Evolutionary conservation across 1,140 invertebrate species (phyloP), one percentile per base, ranked within the genome.

Genomic region (Drosophila orosa): DNA sequence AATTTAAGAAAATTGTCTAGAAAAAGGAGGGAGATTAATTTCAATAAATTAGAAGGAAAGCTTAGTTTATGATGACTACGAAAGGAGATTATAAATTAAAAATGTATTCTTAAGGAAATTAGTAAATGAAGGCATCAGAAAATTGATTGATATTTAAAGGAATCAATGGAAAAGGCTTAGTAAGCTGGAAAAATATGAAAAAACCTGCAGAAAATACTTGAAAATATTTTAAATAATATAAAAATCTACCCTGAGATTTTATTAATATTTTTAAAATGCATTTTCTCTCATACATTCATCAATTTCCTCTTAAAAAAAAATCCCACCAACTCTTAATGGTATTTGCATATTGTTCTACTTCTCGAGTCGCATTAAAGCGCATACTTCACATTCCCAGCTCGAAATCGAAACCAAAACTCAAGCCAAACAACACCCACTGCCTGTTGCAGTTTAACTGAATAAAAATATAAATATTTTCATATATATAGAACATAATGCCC

Each of bases 381-480:
- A 67, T 68, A 68, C 67, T 57, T 56, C 31, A 47, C 35, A 71
- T 71, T 69, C 65, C 27, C 31, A 27, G 27, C 40, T 42, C 48
- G 48, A 37, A 68, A n/a, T 25, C 25, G 19, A 69, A 31, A 45
- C 39, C 17, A 13, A 45, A 31, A 10, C 17, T 39, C 39, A 31
- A 65, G 15, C 25, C 22, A 13, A 13, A 6, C 47, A 67, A 52
- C 47, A 56, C 67, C 67, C 65, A 71, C 67, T 69, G 50, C 65
- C 66, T 71, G 65, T 69, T 71, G 67, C 67, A 60, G 44, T 71
- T 59, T 29, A 35, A 39, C 22, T 55, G 31, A 55, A 33, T 47
- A 75, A 54, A 55, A 55, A 48, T 47, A 75, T 66, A 82, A 82
- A 84, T 75, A 84, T 79, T 79, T 66, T 60, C 42, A 42, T 44